Base-by-base conservation (phyloP, 30 jellyfish, hydroid and myxozoan species). In the Pseudorhiza aurosa region DNA sequence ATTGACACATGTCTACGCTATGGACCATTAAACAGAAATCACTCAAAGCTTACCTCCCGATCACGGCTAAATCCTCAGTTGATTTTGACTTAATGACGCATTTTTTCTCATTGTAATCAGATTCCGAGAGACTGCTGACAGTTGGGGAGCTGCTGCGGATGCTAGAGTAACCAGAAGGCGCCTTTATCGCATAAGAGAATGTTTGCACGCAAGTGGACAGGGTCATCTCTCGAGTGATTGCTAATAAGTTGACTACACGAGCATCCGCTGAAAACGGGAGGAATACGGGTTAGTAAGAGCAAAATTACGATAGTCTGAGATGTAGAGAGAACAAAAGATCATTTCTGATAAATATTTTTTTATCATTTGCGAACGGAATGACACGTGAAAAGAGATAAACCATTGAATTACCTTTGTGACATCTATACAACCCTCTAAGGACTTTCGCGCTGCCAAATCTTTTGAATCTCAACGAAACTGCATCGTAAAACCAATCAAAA, bases 361-460 rank as follows among this genome's bases (percentile, higher is more conserved):
- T 7, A 10, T 18, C n/a, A n/a, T n/a, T n/a, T n/a, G n/a, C n/a
- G n/a, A n/a, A n/a, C n/a, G n/a, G n/a, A n/a, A n/a, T n/a, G n/a
- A n/a, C n/a, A n/a, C n/a, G n/a, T n/a, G n/a, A n/a, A n/a, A n/a
- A n/a, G n/a, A n/a, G n/a, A n/a, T n/a, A n/a, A n/a, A n/a, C n/a
- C n/a, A n/a, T n/a, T n/a, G n/a, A n/a, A n/a, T 7, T 36, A 77
- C 89, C 89, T 49, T 59, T 77, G 31, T 62, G 89, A 63, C 89
- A 26, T 28, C 89, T 68, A 45, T 77, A 77, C 0, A 91, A 68
- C 24, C 97, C 98, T 25, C 98, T 87, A 19, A 91, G 85, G 8
- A 77, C 95, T 50, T 91, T 91, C 50, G 98, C 94, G 62, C 98
- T 91, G 8, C 98, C 98, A 70, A 91, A 91, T 19, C 96, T 58